Percentiles rank a stretch among this genome's conserved stretches.
Conservation (phyloP, 2,888 invertebrate species). For the Prosapia bicincta region DNA sequence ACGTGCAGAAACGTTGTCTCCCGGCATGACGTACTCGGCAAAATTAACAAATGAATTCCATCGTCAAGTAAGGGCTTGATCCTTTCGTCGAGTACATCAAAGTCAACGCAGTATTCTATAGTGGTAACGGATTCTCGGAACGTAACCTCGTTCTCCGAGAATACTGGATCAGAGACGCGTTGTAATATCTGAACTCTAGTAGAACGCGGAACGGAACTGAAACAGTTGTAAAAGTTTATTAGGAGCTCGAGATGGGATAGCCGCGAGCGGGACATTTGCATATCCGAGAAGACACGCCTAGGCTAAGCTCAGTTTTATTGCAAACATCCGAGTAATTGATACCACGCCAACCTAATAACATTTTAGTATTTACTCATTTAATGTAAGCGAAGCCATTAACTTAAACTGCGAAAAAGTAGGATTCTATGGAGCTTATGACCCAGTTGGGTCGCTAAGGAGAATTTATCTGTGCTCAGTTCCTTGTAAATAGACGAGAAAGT, state of each 20-base stretch:
- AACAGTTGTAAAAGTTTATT: not conserved
- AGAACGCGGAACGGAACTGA: slow-evolving; percentile 2
- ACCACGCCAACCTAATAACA: not conserved
- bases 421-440: not conserved
- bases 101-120: not conserved
- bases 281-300: not conserved
- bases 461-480: not conserved
- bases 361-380: slow-evolving; percentile 2
- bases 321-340: not conserved
- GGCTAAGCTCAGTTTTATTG: not conserved
- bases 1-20: not conserved
- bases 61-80: not conserved
- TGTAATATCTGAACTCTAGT: not conserved
- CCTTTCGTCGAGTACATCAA: not conserved
- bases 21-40: not conserved
- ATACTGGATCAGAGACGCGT: not conserved
- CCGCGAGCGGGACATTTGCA: not conserved
- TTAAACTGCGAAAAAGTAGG: not conserved
- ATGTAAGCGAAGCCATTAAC: not conserved
- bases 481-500: not conserved
- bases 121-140: not conserved
- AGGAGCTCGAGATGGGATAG: not conserved
- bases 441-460: not conserved
- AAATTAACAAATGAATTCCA: not conserved
- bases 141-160: not conserved